Conservation (phyloP, 2,888 invertebrate genomes). For the Scaptodrosophila latifasciaeformis region DNA sequence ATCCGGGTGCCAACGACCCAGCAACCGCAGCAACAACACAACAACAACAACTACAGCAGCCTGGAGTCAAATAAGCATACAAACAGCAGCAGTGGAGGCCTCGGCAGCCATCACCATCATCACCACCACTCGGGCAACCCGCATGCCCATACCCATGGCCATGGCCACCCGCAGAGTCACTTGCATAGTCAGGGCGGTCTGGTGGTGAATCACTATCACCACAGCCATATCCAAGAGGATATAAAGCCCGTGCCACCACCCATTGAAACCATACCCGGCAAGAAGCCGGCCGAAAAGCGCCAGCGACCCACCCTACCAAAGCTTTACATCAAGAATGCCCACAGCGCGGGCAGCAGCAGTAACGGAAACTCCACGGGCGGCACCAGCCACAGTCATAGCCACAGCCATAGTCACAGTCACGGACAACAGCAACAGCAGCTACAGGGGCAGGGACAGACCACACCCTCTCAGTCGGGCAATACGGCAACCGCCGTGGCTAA, state of each 20-base stretch:
- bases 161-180: slow-evolving; percentile 34
- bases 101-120: slow-evolving; percentile 39
- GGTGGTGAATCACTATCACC: slow-evolving; percentile 73
- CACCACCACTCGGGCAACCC: too few relatives aligned
- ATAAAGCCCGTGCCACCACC: slow-evolving; percentile 92
- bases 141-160: slow-evolving; percentile 30
- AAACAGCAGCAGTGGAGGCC: slow-evolving; percentile 72
- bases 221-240: slow-evolving; percentile 79
- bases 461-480: slow-evolving; percentile 27
- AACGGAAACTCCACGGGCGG: slow-evolving; percentile 60
- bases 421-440: slow-evolving; percentile 25
- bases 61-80: slow-evolving; percentile 73
- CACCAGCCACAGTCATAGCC: slow-evolving; percentile 51
- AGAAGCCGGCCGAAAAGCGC: slow-evolving; percentile 86
- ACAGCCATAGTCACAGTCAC: slow-evolving; percentile 44
- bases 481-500: slow-evolving; percentile 42
- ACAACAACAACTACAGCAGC: slow-evolving; percentile 73
- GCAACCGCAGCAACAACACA: slow-evolving; percentile 46
- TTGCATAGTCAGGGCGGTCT: slow-evolving; percentile 70
- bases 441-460: slow-evolving; percentile 29
- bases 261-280: slow-evolving; percentile 92
- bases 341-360: slow-evolving; percentile 69
- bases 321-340: slow-evolving; percentile 84
- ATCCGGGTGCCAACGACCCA: slow-evolving; percentile 70
- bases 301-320: slow-evolving; percentile 85